Percentiles rank a stretch among this genome's conserved stretches.
phyloP scores from a whole-genome alignment of 1,140 invertebrate genomes.

The Linepithema humile region DNA sequence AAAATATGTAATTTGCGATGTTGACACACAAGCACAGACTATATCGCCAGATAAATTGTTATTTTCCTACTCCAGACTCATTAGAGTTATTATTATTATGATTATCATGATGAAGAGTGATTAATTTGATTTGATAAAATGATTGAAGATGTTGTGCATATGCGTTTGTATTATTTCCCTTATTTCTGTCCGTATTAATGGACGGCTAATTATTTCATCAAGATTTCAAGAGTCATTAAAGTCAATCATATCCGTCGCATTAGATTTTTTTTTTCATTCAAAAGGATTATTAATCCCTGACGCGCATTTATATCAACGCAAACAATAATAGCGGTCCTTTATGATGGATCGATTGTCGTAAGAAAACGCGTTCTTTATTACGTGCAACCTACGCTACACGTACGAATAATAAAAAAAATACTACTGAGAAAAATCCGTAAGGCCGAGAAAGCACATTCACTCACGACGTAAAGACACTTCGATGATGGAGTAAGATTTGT shows the following conservation, averaged over 20 bases:
- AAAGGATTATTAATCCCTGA: neutral
- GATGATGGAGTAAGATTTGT: neutral
- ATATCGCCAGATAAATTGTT: neutral
- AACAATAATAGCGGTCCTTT: neutral
- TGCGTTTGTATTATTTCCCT: neutral
- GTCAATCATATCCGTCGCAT: neutral
- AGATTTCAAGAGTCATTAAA: neutral
- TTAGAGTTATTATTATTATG: neutral
- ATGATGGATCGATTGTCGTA: neutral
- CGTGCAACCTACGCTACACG: neutral
- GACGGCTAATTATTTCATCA: neutral
- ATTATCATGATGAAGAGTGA: neutral
- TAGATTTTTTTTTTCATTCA: neutral
- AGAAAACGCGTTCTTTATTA: neutral
- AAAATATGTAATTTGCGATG: neutral
- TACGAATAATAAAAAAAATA: slow-evolving; percentile 23
- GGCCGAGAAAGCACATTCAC: neutral
- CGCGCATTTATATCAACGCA: neutral
- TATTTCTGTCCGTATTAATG: neutral
- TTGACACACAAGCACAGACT: no score
- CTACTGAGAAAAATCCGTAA: neutral
- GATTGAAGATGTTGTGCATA: neutral
- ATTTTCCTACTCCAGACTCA: neutral
- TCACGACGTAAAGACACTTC: no score
- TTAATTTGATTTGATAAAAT: neutral